Evolutionary conservation across 2,113 vertebrate species (phyloP).

Genomic region (Stegostoma tigrinum): DNA sequence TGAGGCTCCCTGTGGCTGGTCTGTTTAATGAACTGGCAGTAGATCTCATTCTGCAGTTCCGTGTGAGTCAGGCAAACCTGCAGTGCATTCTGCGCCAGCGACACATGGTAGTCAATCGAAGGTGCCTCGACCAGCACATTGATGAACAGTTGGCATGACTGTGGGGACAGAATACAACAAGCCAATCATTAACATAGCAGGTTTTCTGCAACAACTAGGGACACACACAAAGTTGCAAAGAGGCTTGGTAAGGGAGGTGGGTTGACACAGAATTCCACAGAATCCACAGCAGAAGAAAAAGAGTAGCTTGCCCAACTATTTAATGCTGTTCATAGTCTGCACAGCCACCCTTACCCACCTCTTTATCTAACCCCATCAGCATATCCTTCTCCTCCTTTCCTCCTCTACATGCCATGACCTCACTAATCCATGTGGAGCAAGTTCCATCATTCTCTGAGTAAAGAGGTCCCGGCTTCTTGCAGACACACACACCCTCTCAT

Average conservation of each 20-base stretch:
- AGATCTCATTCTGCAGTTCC: conserved; percentile 82
- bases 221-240: not conserved
- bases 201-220: not conserved
- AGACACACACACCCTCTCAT: too few species aligned
- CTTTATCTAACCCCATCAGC: not conserved
- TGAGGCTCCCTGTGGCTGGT: conserved; percentile 64
- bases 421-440: not conserved
- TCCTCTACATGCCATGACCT: not conserved
- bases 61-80: conserved; percentile 78
- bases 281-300: not conserved
- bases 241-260: not conserved
- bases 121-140: conserved; percentile 77
- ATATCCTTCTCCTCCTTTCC: too few species aligned
- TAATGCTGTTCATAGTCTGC: too few species aligned
- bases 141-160: conserved; percentile 88
- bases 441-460: not conserved
- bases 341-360: not conserved
- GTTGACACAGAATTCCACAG: not conserved
- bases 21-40: conserved; percentile 80
- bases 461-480: not conserved
- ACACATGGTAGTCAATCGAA: conserved; percentile 79
- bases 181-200: not conserved
- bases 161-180: conserved; percentile 32
- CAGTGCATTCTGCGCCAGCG: conserved; percentile 77
- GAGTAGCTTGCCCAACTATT: not conserved